Percentiles rank a stretch among this genome's conserved stretches.
These are phyloP conservation scores for Meliscaeva auricollis DNA, from an alignment of 2,888 invertebrate species.

Conservation along the genomic window DNA sequence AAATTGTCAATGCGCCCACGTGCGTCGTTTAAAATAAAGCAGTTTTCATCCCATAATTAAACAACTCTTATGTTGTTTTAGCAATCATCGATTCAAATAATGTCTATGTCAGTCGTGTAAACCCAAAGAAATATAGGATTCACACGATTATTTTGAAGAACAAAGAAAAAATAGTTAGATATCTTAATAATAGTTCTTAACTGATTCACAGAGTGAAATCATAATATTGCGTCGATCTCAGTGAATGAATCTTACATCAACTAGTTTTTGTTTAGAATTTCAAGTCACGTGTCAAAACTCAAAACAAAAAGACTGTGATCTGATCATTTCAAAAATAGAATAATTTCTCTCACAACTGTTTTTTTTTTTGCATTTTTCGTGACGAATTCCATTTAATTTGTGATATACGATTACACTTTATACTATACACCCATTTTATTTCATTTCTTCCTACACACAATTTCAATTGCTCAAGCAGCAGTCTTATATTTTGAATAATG, in stretches of 20 bases:
- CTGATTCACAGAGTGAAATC: not conserved
- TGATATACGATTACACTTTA: not conserved
- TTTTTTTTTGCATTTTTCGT: not conserved
- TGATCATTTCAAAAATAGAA: constrained; percentile 19
- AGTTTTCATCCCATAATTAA: too few species aligned
- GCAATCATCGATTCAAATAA: too few species aligned
- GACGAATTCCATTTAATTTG: constrained; percentile 14
- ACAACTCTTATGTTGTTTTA: too few species aligned
- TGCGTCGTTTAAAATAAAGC: too few species aligned
- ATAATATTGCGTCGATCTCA: not conserved
- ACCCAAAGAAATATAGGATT: too few species aligned
- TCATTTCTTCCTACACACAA: constrained; percentile 3
- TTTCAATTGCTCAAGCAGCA: not conserved
- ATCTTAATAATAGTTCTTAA: not conserved
- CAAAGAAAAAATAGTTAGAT: not conserved
- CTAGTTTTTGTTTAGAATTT: not conserved
- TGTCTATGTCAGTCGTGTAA: too few species aligned
- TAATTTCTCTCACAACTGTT: constrained; percentile 2
- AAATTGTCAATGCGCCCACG: too few species aligned
- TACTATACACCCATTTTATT: constrained; percentile 1
- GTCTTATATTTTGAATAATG: constrained; percentile 11
- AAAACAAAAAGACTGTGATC: not conserved
- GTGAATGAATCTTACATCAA: not conserved
- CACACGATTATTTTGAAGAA: too few species aligned
- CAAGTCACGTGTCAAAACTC: constrained; percentile 20